Percentiles rank a stretch among this genome's conserved stretches.
Evolutionary conservation across 53 echinoderm and acorn worm genomes (phyloP).

Genomic region (Crossaster papposus): DNA sequence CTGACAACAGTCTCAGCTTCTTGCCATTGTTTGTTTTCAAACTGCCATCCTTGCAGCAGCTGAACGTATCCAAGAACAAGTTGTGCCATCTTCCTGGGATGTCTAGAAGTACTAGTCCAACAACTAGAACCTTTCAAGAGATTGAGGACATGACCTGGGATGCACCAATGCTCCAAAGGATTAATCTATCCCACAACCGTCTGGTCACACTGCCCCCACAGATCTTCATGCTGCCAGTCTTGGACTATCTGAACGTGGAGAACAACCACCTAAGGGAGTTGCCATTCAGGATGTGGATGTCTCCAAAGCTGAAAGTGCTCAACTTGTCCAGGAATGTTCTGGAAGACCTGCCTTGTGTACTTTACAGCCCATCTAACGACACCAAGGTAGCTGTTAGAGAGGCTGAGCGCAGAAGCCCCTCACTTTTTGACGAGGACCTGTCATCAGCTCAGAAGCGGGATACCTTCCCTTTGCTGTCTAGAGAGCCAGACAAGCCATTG

Average conservation of each 20-base stretch:
- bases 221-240: conserved; percentile 75
- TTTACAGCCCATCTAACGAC: conserved; percentile 16
- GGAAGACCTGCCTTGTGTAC: conserved; percentile 75
- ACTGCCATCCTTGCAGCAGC: conserved; percentile 86
- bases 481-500: conserved; percentile 29
- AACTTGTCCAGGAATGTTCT: conserved; percentile 82
- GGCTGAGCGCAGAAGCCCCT: conserved; percentile 14
- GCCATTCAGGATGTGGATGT: conserved; percentile 97
- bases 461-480: conserved; percentile 39
- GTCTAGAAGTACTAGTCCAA: conserved; percentile 29
- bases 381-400: conserved; percentile 20
- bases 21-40: conserved; percentile 85
- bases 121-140: not conserved
- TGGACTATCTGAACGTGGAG: conserved; percentile 74
- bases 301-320: conserved; percentile 79
- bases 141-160: conserved; percentile 69
- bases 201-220: conserved; percentile 71
- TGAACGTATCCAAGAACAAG: conserved; percentile 91
- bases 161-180: conserved; percentile 73
- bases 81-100: conserved; percentile 65
- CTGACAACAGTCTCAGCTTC: conserved; percentile 83
- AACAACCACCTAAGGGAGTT: conserved; percentile 74
- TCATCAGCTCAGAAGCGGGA: conserved; percentile 25
- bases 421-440: conserved; percentile 38
- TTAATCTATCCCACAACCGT: conserved; percentile 81